These are phyloP conservation scores for Galerucella calmariensis DNA, from an alignment of 2,888 invertebrate genomes.

Conservation along the genomic window DNA sequence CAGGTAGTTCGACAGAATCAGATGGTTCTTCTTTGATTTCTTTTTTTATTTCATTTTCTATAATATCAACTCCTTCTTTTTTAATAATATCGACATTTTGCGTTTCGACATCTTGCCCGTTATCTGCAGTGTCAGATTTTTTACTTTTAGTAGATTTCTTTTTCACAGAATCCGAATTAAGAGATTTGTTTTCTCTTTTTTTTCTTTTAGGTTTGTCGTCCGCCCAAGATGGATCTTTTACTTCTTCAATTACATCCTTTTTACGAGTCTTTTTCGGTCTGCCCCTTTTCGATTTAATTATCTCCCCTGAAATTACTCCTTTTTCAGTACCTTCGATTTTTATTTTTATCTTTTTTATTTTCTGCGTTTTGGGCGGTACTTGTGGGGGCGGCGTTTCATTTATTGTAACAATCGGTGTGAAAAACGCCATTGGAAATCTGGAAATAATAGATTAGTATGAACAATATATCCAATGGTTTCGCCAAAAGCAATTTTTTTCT, in stretches of 20 bases:
- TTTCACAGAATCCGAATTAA: conserved; percentile 7
- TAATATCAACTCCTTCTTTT: conserved; percentile 37
- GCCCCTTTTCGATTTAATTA: conserved; percentile 42
- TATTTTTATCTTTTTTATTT: conserved; percentile 45
- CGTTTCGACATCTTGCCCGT: conserved; percentile 14
- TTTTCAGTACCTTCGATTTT: conserved; percentile 44
- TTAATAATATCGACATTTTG: conserved; percentile 33
- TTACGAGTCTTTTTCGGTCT: conserved; percentile 27
- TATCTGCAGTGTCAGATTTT: conserved; percentile 18
- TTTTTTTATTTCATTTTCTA: conserved; percentile 36
- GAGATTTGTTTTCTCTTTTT: conserved; percentile 27
- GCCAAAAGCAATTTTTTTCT: conserved; percentile 2
- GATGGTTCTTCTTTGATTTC: conserved; percentile 47
- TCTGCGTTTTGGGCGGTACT: conserved; percentile 34
- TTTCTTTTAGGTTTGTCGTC: conserved; percentile 20
- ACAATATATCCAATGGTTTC: conserved; percentile 4
- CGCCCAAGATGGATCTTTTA: conserved; percentile 39
- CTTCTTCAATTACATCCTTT: conserved; percentile 10
- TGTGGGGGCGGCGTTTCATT: conserved; percentile 50
- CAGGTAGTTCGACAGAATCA: conserved; percentile 39
- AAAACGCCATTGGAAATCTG: conserved; percentile 58
- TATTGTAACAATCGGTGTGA: conserved; percentile 59
- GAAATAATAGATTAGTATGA: conserved; percentile 45
- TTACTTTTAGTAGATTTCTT: conserved; percentile 21
- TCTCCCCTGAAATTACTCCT: conserved; percentile 45